A percentile compares a stretch with the other conserved stretches of the same genome.
Conservation (phyloP, 1,140 invertebrate species). For the Maniola jurtina region DNA sequence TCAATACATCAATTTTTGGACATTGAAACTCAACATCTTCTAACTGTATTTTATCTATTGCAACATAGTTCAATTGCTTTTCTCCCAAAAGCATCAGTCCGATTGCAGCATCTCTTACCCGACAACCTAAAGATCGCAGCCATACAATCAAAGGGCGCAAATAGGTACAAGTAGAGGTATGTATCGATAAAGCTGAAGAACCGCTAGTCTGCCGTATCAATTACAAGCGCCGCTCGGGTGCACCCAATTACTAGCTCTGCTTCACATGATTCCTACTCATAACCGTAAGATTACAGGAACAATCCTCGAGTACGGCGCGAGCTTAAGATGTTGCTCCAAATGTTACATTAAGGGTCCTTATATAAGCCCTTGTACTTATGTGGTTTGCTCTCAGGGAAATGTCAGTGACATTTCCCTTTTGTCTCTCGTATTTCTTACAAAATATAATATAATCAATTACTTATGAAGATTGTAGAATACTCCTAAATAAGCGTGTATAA, state of each 20-base stretch:
- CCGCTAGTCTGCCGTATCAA: conserved; percentile 72
- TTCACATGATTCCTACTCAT: conserved; percentile 70
- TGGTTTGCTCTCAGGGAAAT: neutral
- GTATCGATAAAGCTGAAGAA: conserved; percentile 42
- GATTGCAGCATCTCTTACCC: conserved; percentile 35
- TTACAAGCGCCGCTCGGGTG: conserved; percentile 69
- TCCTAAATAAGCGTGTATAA: too few species aligned
- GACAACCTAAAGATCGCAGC: conserved; percentile 32
- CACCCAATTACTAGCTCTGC: conserved; percentile 71
- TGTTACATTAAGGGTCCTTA: conserved; percentile 27
- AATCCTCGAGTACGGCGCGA: conserved; percentile 33
- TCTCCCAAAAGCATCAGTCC: conserved; percentile 37
- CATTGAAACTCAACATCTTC: neutral
- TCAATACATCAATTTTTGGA: conserved; percentile 11
- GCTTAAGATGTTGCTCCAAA: conserved; percentile 27
- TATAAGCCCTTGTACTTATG: neutral
- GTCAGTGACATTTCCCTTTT: neutral
- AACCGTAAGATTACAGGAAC: conserved; percentile 40
- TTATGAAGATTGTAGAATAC: too few species aligned
- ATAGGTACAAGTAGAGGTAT: conserved; percentile 39
- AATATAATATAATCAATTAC: too few species aligned
- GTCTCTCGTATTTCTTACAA: too few species aligned
- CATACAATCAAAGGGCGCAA: conserved; percentile 56
- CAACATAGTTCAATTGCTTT: conserved; percentile 49
- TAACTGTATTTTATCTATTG: conserved; percentile 46